A percentile compares a stretch with the other conserved stretches of the same genome.
phyloP scores from a whole-genome alignment of 2,797 vertebrate species.

The Gastrophryne carolinensis region DNA sequence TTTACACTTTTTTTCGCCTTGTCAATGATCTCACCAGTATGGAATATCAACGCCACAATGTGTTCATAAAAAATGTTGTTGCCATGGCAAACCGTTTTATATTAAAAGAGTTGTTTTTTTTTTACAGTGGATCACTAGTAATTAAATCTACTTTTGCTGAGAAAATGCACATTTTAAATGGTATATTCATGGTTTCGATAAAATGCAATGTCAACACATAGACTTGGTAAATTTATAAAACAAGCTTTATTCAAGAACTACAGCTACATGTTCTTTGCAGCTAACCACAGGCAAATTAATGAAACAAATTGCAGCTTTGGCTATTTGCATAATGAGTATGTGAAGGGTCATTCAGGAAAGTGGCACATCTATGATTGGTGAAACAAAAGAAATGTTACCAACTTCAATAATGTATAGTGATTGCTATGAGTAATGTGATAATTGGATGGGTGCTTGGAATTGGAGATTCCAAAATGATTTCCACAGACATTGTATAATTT shows the following conservation, averaged over 20 bases:
- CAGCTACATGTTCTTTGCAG: constrained; percentile 8
- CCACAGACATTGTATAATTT: neutral
- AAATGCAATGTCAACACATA: constrained; percentile 43
- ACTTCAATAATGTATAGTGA: constrained; percentile 4
- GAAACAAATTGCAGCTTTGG: constrained; percentile 32
- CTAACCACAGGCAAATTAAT: constrained; percentile 25
- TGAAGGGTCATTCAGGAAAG: constrained; percentile 15
- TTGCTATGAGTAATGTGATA: constrained; percentile 23
- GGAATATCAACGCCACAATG: constrained; percentile 57
- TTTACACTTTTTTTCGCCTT: constrained; percentile 44
- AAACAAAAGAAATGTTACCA: constrained; percentile 28
- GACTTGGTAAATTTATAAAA: constrained; percentile 5
- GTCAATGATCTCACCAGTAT: constrained; percentile 56
- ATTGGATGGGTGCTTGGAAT: constrained; percentile 6
- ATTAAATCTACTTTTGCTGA: constrained; percentile 53
- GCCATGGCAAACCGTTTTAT: constrained; percentile 63
- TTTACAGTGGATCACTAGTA: constrained; percentile 45
- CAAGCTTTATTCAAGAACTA: constrained; percentile 17
- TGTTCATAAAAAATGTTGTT: constrained; percentile 63
- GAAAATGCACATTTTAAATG: constrained; percentile 21
- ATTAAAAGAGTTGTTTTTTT: neutral
- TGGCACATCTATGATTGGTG: constrained; percentile 18
- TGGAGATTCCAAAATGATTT: neutral
- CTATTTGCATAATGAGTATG: constrained; percentile 39
- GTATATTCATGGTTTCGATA: constrained; percentile 12